These are phyloP conservation scores for Ephydatia muelleri DNA, from an alignment of 37 sponge, comb jelly and placozoan genomes.

Conservation along the genomic window DNA sequence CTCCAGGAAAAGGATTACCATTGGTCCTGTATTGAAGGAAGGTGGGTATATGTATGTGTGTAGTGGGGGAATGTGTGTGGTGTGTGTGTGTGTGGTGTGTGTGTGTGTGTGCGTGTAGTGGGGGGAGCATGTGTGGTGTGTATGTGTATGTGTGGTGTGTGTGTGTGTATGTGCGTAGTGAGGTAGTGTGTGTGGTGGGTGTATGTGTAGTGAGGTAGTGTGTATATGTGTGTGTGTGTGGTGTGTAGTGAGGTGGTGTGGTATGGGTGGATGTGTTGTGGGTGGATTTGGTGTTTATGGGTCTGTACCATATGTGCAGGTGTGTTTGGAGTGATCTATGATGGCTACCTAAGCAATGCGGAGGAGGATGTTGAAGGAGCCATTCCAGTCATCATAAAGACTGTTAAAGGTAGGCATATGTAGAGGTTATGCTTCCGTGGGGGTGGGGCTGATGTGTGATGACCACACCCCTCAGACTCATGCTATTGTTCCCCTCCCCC, in stretches of 20 bases:
- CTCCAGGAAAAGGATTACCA: slow-evolving; percentile 59
- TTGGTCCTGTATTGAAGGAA: slow-evolving; percentile 61
- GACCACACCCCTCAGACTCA: not conserved
- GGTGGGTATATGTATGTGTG: slow-evolving; percentile 30
- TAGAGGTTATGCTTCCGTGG: not conserved
- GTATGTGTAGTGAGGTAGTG: too few relatives aligned
- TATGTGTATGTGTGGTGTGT: slow-evolving; percentile 13
- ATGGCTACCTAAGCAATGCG: slow-evolving; percentile 80
- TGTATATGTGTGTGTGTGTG: not conserved
- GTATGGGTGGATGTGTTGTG: too few relatives aligned
- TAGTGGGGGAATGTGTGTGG: too few relatives aligned
- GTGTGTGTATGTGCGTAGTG: slow-evolving; percentile 6
- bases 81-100: slow-evolving; percentile 8
- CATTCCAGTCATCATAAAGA: slow-evolving; percentile 71
- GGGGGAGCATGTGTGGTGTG: slow-evolving; percentile 3
- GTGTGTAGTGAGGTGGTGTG: too few relatives aligned
- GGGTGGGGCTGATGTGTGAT: not conserved
- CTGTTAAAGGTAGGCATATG: slow-evolving; percentile 56
- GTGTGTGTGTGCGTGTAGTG: slow-evolving; percentile 13
- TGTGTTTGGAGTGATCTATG: slow-evolving; percentile 70
- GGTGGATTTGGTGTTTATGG: not conserved
- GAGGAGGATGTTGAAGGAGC: slow-evolving; percentile 82
- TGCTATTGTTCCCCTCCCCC: not conserved
- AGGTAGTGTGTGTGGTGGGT: too few relatives aligned
- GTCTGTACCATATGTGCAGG: slow-evolving; percentile 23